A percentile compares a stretch with the other conserved stretches of the same genome.
These are phyloP conservation scores for Melanocharis versteri DNA, from an alignment of 2,113 vertebrate genomes.

Conservation along the genomic window DNA sequence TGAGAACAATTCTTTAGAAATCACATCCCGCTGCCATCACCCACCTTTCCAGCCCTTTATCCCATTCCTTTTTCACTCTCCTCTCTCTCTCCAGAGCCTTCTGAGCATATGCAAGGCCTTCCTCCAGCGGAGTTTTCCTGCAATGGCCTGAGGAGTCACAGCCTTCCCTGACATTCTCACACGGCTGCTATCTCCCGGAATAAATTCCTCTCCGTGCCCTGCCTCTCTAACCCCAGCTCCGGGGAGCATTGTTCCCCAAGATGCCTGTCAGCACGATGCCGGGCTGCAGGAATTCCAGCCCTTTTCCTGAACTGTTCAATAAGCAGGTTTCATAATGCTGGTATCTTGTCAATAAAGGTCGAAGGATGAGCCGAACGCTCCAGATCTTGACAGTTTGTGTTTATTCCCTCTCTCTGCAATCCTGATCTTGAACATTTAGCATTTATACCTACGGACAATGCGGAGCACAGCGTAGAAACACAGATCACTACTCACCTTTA, in stretches of 20 bases:
- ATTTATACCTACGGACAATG: not conserved
- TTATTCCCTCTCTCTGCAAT: not conserved
- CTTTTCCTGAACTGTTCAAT: not conserved
- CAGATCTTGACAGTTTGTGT: not conserved
- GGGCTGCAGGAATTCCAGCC: not conserved
- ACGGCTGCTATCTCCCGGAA: not conserved
- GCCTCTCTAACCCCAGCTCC: not conserved
- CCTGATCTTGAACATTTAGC: not conserved
- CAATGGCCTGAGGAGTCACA: conserved; percentile 37
- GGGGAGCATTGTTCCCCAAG: not conserved
- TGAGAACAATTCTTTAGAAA: not conserved
- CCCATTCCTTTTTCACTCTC: not conserved
- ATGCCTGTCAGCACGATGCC: not conserved
- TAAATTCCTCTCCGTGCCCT: conserved; percentile 1
- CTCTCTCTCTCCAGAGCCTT: not conserved
- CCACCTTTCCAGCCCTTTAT: not conserved
- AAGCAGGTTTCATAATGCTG: conserved; percentile 21
- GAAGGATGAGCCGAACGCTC: not conserved
- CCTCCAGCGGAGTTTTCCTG: not conserved
- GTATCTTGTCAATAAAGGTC: not conserved
- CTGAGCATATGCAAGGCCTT: not conserved
- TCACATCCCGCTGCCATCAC: not conserved
- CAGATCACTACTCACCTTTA: not conserved
- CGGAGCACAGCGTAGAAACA: not conserved
- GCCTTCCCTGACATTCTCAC: conserved; percentile 22